These are phyloP conservation scores for Gambusia holbrooki DNA, from an alignment of 2,113 vertebrate genomes.

Conservation along the genomic window DNA sequence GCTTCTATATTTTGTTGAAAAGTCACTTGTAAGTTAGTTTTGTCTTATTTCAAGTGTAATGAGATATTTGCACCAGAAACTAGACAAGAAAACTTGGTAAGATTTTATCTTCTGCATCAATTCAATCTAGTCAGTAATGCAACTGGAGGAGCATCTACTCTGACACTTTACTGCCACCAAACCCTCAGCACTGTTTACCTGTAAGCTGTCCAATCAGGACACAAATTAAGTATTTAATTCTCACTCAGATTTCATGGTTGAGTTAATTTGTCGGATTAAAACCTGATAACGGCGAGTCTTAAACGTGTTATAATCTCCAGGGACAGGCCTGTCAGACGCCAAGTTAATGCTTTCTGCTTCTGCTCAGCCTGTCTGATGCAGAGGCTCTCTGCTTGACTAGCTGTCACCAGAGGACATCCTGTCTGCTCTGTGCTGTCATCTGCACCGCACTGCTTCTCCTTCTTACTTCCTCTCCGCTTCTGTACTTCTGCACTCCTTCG, in stretches of 20 bases:
- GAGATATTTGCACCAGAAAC: no score
- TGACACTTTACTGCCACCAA: no score
- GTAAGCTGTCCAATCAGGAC: no score
- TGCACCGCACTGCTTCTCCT: constrained; percentile 42
- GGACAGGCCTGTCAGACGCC: not conserved
- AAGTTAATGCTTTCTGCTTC: constrained; percentile 4
- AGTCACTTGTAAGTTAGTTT: no score
- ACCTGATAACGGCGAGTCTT: not conserved
- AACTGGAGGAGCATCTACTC: not conserved
- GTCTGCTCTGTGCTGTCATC: constrained; percentile 62
- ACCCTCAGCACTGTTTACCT: no score
- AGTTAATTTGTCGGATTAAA: not conserved
- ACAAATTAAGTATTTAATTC: not conserved
- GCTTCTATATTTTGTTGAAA: no score
- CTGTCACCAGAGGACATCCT: constrained; percentile 68
- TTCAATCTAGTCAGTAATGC: not conserved
- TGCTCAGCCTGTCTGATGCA: constrained; percentile 20
- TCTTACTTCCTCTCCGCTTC: constrained; percentile 63
- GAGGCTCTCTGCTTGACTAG: constrained; percentile 70
- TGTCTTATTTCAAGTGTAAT: no score
- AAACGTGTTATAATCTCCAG: not conserved
- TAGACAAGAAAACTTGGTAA: no score
- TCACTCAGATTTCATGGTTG: not conserved
- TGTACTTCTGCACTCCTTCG: constrained; percentile 8
- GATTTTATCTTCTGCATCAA: not conserved